Evolutionary conservation across 2,113 vertebrate genomes (phyloP).

Genomic region (Monarcha castaneiventris): DNA sequence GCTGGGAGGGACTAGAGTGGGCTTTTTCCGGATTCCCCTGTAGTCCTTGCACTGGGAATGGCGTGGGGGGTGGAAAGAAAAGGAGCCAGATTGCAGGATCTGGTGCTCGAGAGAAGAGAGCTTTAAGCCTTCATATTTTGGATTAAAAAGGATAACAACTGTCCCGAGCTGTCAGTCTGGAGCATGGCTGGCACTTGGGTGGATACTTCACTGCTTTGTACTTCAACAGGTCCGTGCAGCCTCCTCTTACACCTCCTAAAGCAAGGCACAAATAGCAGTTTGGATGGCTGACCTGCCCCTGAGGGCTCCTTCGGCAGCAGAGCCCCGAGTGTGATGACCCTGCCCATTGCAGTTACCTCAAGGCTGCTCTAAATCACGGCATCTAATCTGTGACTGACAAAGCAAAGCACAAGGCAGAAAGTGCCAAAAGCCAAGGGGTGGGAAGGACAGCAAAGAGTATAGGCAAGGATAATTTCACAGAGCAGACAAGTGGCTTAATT

Average conservation of each 20-base stretch:
- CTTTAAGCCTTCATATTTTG: background rate
- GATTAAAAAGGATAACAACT: background rate
- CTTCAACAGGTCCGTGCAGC: background rate
- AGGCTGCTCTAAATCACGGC: background rate
- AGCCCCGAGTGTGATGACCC: fast-evolving
- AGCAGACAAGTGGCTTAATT: background rate
- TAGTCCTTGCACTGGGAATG: background rate
- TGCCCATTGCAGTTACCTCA: background rate
- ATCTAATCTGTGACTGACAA: background rate
- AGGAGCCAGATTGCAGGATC: fast-evolving
- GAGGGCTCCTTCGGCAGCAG: background rate
- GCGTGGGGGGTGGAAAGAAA: background rate
- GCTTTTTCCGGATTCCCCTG: background rate
- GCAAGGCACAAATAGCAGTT: background rate
- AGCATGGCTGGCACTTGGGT: no score
- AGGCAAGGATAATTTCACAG: background rate
- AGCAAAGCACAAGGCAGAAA: background rate
- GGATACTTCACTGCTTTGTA: background rate
- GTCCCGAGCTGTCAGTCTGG: no score
- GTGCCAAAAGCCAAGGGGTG: background rate
- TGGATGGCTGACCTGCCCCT: fast-evolving
- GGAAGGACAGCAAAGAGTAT: background rate
- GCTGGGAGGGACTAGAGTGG: background rate
- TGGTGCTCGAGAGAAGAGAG: background rate
- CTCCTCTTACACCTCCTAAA: background rate